Evolutionary conservation across 2,113 vertebrate genomes (phyloP), one percentile per base, ranked within the genome.

Genomic region (Paedocypris sp.): DNA sequence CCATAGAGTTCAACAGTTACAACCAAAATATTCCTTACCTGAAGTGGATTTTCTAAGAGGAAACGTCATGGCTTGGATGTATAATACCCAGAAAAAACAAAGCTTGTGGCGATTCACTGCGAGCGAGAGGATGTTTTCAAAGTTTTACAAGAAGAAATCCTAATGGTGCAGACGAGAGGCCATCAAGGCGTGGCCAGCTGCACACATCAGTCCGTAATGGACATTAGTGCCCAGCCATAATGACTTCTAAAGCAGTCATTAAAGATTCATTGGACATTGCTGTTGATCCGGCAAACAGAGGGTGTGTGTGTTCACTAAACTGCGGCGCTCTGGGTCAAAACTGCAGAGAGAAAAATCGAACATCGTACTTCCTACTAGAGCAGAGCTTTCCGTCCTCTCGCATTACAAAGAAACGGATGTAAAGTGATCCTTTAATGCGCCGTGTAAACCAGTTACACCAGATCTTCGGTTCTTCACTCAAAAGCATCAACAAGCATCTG

Each of bases 201-300:
- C 89, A 89, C 88, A 87, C 80, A 88, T 88, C 89, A 89, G 93
- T 93, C 91, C 90, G 96, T 94, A 94, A 83, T 89, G 91, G 90
- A 89, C 92, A 93, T 98, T 94, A 97, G 88, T 87, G 89, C 91
- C 89, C 88, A 87, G 79, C 91, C 90, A 93, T 97, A 92, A 93
- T 85, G 90, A 90, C 90, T 92, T 87, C 88, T 86, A 87, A 86
- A 89, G 80, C 50, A 85, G 81, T 90, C 92, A 97, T 98, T 91
- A 97, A 97, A 93, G 88, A 92, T 98, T 94, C 85, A 97, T 98
- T 79, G 86, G 58, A 83, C 80, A 85, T 82, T 85, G 79, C 83
- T 80, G 83, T 85, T 83, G 81, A 85, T 89, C 87, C 88, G 87
- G 86, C 87, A 84, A 82, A 76, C 78, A 79, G 49, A 43, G 67